Evolutionary conservation across 2,888 invertebrate genomes (phyloP).

Genomic region (Sarcophaga rosellei): DNA sequence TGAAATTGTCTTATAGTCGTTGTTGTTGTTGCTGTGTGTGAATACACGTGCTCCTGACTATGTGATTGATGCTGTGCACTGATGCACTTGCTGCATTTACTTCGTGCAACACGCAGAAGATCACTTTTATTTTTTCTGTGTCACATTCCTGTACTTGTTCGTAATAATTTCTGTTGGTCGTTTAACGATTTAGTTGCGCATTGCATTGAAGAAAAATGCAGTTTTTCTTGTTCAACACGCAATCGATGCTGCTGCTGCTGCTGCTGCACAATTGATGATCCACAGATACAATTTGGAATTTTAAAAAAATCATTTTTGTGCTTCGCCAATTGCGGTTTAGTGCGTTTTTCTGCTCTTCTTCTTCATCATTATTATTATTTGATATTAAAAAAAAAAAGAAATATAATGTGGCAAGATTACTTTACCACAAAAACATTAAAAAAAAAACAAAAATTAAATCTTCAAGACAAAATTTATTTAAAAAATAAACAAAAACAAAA

Average conservation of each 20-base stretch:
- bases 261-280: too few relatives aligned
- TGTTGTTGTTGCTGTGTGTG: not conserved
- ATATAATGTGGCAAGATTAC: conserved; percentile 38
- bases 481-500: conserved; percentile 6
- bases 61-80: not conserved
- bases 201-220: conserved; percentile 49
- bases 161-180: conserved; percentile 8
- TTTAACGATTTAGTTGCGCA: conserved; percentile 46
- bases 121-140: conserved; percentile 3
- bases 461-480: not conserved
- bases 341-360: conserved; percentile 13
- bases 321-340: not conserved
- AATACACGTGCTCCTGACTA: conserved; percentile 33
- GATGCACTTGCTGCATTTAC: too few relatives aligned
- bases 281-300: too few relatives aligned
- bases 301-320: not conserved
- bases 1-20: not conserved
- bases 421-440: conserved; percentile 10
- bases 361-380: conserved; percentile 32
- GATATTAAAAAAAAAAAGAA: too few relatives aligned
- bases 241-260: conserved; percentile 32
- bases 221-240: conserved; percentile 62
- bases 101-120: too few relatives aligned
- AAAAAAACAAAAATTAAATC: not conserved
- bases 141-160: conserved; percentile 52